Evolutionary conservation across 2,888 invertebrate genomes (phyloP), one percentile per base, ranked within the genome.

Genomic region (Acronicta leporina): DNA sequence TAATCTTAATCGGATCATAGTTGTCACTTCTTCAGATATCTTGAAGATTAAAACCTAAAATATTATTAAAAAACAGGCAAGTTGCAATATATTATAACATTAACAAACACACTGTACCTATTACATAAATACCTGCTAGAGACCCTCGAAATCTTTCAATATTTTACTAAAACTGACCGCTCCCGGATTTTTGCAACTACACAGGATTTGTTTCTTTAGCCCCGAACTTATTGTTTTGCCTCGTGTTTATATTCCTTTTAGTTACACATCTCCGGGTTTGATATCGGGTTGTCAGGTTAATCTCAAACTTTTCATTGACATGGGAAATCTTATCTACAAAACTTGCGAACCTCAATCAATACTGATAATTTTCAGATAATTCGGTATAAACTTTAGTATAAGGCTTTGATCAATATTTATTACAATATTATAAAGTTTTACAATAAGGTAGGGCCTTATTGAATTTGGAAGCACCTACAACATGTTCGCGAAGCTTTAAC

Each of bases 401-500:
- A 38, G 35, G 49, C 49, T 54, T 50, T 49, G 16, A 69, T 68
- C 46, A 73, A 69, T 68, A 73, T 68, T 56, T 55, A 69, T 69
- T 68, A 61, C 49, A 38, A n/a, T 43, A 56, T 68, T 69, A 57
- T 46, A 53, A 63, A 69, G 74, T 57, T 73, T 43, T 45, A 74
- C 56, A 51, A n/a, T n/a, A n/a, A 53, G 50, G 57, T 57, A 74
- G 1, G 20, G 14, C 46, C 46, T 60, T 63, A 70, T 72, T 53
- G 41, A 52, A 55, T 65, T 71, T 75, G 47, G 27, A 55, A 45
- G 50, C 35, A 58, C 55, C 25, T 53, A 60, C n/a, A n/a, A n/a
- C 33, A n/a, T 38, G 38, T 68, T 64, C 55, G 30, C 30, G 52
- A 54, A 45, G 42, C 27, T 63, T 44, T 77, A 70, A 77, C 63